Conservation (phyloP, 1,140 invertebrate species). For the Ceratitis capitata region DNA sequence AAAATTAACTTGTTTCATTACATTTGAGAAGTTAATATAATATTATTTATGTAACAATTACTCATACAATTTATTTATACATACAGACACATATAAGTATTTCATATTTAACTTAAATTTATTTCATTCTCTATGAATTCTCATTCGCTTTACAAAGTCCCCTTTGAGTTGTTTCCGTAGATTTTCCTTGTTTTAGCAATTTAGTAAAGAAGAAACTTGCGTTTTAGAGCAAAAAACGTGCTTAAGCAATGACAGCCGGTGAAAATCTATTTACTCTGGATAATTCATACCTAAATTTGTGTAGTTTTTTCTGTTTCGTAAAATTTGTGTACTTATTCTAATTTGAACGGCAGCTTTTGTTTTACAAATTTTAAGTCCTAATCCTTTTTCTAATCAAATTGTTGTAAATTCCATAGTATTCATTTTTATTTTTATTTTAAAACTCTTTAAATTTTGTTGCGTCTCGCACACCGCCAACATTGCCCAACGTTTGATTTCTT, state of each 20-base stretch:
- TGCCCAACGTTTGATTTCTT: slow-evolving; percentile 52
- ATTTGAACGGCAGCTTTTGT: slow-evolving; percentile 11
- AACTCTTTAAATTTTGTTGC: neutral
- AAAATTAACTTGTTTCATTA: neutral
- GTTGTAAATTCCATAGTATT: no score
- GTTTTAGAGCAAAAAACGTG: neutral
- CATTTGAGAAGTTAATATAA: neutral
- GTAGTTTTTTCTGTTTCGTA: neutral
- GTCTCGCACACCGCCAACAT: neutral
- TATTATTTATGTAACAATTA: neutral
- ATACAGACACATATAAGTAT: neutral
- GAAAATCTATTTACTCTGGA: neutral
- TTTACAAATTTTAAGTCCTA: neutral
- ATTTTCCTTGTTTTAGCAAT: slow-evolving; percentile 36
- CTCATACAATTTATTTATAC: neutral
- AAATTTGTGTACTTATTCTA: neutral
- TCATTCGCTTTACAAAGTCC: neutral
- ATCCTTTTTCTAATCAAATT: no score
- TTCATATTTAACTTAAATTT: neutral
- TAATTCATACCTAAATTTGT: neutral
- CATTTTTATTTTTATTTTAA: neutral
- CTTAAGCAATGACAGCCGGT: neutral
- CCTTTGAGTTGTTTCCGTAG: neutral
- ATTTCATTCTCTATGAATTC: neutral
- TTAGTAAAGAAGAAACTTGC: slow-evolving; percentile 18